Base-by-base conservation (phyloP, 2,113 vertebrate species). In the Probosciger aterrimus region DNA sequence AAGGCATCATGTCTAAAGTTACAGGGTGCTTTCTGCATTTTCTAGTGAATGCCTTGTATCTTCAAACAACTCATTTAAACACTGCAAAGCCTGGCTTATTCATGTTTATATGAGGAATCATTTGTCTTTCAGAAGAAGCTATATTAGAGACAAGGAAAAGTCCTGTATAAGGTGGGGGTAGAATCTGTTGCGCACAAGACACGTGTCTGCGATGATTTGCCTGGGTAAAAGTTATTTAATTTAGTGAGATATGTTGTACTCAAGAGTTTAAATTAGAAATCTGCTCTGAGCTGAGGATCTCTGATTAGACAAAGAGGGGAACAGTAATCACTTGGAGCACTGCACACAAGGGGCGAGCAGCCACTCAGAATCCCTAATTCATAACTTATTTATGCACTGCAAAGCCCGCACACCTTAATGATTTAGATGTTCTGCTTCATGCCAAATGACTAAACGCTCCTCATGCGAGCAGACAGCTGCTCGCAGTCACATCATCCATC, bases 181-280 rank as follows among this genome's bases (percentile, higher is more conserved):
- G 60, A 93, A 86, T 64, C 37, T 24, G 31, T 50, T 47, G 59
- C 20, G 35, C 60, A 47, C 77, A 55, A 90, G n/a, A 37, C 4
- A 37, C 30, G 52, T 75, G 83, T 79, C 52, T 83, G 47, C 50
- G 39, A 30, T 41, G 39, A 85, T 95, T 86, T 85, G 92, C 69
- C 88, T 95, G 76, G 43, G 50, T 80, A 88, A 88, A 90, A n/a
- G 78, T 67, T 57, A 91, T 85, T 94, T 92, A 94, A 97, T 96
- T 96, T 83, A 92, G 81, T 5, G 13, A 94, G 90, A 37, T 71
- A 80, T 41, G 80, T 77, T 65, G 12, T 33, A 60, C 37, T 92
- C 70, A 76, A 93, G 83, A 77, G 92, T 92, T 90, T 93, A 79
- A 75, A 93, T 94, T 85, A 96, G 91, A 93, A 93, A 53, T 60